Evolutionary conservation across 1,140 invertebrate species (phyloP).

Genomic region (Caenorhabditis remanei): DNA sequence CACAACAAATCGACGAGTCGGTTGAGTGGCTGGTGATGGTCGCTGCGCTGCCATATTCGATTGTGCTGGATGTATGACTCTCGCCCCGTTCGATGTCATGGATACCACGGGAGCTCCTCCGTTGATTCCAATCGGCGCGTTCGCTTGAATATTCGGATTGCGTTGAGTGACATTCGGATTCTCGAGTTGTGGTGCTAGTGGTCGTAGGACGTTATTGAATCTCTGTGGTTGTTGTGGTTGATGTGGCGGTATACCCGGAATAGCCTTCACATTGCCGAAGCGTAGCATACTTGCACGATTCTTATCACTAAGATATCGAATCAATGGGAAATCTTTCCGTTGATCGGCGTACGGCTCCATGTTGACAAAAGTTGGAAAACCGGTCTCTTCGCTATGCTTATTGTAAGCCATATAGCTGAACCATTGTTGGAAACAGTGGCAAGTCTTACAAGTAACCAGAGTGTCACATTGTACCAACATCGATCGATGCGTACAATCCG

Average conservation of each 20-base stretch:
- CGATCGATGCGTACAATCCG: conserved; percentile 3
- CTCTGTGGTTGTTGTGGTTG: too few species aligned
- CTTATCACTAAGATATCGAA: neutral
- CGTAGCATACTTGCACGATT: neutral
- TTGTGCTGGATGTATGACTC: neutral
- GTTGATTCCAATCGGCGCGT: neutral
- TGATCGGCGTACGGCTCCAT: neutral
- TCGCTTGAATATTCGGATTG: neutral
- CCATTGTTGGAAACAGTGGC: conserved; percentile 37
- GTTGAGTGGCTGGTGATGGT: neutral
- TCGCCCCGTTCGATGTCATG: neutral
- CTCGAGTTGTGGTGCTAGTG: too few species aligned
- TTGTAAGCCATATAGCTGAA: conserved; percentile 11
- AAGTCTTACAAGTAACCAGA: neutral
- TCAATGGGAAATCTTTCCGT: neutral
- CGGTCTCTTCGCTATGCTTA: neutral
- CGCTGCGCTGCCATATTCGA: neutral
- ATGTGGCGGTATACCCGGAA: too few species aligned
- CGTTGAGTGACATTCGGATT: too few species aligned
- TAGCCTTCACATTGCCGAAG: too few species aligned
- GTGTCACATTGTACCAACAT: neutral
- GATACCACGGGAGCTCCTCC: neutral
- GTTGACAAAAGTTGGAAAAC: neutral
- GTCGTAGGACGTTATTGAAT: too few species aligned
- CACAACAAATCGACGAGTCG: neutral